Evolutionary conservation across 2,797 vertebrate species (phyloP).

Genomic region (Remorina albescens): DNA sequence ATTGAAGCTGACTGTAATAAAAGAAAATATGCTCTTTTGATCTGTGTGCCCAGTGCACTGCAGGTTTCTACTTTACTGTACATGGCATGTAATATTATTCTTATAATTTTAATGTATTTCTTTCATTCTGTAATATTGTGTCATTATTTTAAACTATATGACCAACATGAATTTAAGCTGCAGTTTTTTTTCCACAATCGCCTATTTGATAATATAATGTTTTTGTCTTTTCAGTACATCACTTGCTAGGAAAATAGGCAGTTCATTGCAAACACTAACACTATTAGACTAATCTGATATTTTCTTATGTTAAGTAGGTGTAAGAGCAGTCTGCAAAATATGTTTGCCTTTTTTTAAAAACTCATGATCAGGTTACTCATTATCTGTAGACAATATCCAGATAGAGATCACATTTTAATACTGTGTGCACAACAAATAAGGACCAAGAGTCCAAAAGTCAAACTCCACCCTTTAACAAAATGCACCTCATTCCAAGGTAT

Average conservation of each 20-base stretch:
- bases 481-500: conserved; percentile 34
- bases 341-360: conserved; percentile 15
- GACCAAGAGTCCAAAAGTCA: conserved; percentile 66
- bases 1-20: background rate
- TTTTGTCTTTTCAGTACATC: conserved; percentile 3
- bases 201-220: background rate
- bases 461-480: conserved; percentile 65
- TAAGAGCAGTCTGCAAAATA: conserved; percentile 15
- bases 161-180: background rate
- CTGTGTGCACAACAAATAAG: conserved; percentile 55
- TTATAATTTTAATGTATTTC: too few species aligned
- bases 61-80: conserved; percentile 4
- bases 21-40: background rate
- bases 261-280: conserved; percentile 5
- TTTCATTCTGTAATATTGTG: too few species aligned
- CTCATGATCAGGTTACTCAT: background rate
- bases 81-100: too few species aligned
- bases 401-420: conserved; percentile 48
- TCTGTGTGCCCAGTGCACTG: background rate
- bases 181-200: background rate
- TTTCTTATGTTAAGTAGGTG: background rate
- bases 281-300: background rate
- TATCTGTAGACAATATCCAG: conserved; percentile 2
- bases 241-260: background rate
- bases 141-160: too few species aligned